Base-by-base conservation (phyloP, 2,113 vertebrate genomes). In the Alligator sinensis region DNA sequence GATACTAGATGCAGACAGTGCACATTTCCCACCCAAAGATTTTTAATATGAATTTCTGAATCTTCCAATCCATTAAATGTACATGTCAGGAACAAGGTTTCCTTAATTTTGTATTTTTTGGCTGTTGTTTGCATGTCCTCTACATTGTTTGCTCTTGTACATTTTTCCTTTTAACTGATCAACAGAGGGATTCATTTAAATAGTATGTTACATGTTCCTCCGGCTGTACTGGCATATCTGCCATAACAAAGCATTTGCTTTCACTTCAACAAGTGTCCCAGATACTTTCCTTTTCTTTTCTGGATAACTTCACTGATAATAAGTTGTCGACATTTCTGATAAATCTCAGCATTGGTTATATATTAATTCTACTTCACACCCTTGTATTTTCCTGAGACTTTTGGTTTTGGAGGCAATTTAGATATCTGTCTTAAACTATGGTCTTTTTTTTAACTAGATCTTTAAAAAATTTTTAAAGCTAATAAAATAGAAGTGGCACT, bases 21-120 rank as follows among this genome's bases (percentile, higher is more conserved):
- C 57, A 70, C 76, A 84, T 2, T 28, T 88, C 28, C 58, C 84
- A 7, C 28, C 68, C 9, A 47, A 5, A 1, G 0, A 54, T 94
- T 94, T 88, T 59, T 80, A 89, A 82, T 5, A 66, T 54, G 47
- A 63, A 82, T 88, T 86, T 12, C 17, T 12, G 19, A 47, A 18
- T 64, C 34, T 30, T 86, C 9, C 7, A 80, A 87, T 88, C 74
- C 82, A 4, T 84, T 70, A 82, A 55, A n/a, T 15, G 1, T 18
- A 38, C 38, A 61, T 18, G 22, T 6, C 0, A 0, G 58, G 68
- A 94, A 28, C 4, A 19, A 86, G 87, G n/a, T 4, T 16, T 21
- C 80, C 59, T 78, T 76, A 54, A n/a, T 14, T 1, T 47, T 82
- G 47, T 58, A 34, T 61, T 70, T 22, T 11, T 11, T 11, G 30